Evolutionary conservation across 2,113 vertebrate species (phyloP).

Genomic region (Oophaga pumilio): DNA sequence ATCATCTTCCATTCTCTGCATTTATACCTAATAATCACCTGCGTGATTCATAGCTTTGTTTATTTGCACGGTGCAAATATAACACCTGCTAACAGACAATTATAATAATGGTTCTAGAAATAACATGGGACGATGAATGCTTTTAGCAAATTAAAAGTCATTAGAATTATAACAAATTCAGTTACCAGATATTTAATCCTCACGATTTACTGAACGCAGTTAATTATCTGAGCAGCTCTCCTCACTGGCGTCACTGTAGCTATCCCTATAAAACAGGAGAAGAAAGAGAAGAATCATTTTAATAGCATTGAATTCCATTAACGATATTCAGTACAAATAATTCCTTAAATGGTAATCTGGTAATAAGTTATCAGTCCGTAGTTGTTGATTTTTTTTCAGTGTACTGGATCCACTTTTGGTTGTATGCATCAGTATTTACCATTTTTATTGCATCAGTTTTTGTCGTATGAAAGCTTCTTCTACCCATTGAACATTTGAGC

Average conservation of each 20-base stretch:
- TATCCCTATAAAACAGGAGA: slow-evolving; percentile 28
- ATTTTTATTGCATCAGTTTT: too few species aligned
- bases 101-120: neutral
- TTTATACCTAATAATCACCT: neutral
- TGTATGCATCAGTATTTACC: too few species aligned
- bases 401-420: too few species aligned
- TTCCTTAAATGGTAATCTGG: neutral
- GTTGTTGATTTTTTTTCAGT: too few species aligned
- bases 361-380: too few species aligned
- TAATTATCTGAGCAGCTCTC: slow-evolving; percentile 44
- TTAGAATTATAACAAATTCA: slow-evolving; percentile 2
- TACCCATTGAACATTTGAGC: too few species aligned
- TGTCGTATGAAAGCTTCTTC: too few species aligned
- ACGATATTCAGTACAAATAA: neutral
- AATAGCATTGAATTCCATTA: neutral
- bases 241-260: slow-evolving; percentile 49
- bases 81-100: neutral
- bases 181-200: slow-evolving; percentile 33
- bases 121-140: neutral
- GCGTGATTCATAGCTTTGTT: too few species aligned
- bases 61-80: neutral
- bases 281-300: neutral
- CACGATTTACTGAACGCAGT: slow-evolving; percentile 7
- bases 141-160: slow-evolving; percentile 20
- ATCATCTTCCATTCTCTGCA: neutral